Evolutionary conservation across 2,113 vertebrate species (phyloP).

Genomic region (Neogobius melanostomus): DNA sequence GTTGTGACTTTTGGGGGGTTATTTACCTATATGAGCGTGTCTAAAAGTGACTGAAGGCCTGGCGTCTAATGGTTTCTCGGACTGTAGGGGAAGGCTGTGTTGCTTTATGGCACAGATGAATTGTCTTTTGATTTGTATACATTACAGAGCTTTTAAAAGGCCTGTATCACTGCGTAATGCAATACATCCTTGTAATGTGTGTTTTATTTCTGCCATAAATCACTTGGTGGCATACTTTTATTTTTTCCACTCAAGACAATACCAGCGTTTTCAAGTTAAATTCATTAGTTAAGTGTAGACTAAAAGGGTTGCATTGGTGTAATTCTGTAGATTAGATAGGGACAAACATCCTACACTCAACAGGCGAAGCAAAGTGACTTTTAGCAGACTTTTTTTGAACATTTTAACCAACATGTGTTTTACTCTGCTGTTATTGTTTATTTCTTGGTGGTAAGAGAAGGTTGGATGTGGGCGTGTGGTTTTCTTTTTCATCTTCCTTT

Average conservation of each 20-base stretch:
- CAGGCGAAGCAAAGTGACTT: too few species aligned
- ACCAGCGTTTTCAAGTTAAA: slow-evolving; percentile 37
- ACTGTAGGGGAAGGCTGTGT: slow-evolving; percentile 24
- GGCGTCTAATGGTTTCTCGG: slow-evolving; percentile 31
- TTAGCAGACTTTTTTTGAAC: too few species aligned
- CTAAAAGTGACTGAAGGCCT: slow-evolving; percentile 47
- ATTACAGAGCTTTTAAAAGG: slow-evolving; percentile 48
- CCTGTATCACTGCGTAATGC: slow-evolving; percentile 40
- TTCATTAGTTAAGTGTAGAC: slow-evolving; percentile 53
- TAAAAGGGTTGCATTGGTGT: slow-evolving; percentile 44
- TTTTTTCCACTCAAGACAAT: slow-evolving; percentile 22
- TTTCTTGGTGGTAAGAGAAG: too few species aligned
- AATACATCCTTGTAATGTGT: slow-evolving; percentile 52
- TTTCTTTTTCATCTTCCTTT: too few species aligned
- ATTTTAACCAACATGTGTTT: too few species aligned
- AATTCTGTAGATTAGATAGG: too few species aligned
- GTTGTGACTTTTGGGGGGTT: slow-evolving; percentile 53
- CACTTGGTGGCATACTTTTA: slow-evolving; percentile 28
- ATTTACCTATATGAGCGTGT: slow-evolving; percentile 48
- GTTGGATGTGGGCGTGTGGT: too few species aligned
- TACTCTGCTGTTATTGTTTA: too few species aligned
- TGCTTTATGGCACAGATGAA: slow-evolving; percentile 46
- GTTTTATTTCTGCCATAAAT: slow-evolving; percentile 61
- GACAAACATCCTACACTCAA: too few species aligned
- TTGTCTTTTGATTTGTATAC: slow-evolving; percentile 53